Base-by-base conservation (phyloP, 1,140 invertebrate genomes). In the Drosophila eugracilis region DNA sequence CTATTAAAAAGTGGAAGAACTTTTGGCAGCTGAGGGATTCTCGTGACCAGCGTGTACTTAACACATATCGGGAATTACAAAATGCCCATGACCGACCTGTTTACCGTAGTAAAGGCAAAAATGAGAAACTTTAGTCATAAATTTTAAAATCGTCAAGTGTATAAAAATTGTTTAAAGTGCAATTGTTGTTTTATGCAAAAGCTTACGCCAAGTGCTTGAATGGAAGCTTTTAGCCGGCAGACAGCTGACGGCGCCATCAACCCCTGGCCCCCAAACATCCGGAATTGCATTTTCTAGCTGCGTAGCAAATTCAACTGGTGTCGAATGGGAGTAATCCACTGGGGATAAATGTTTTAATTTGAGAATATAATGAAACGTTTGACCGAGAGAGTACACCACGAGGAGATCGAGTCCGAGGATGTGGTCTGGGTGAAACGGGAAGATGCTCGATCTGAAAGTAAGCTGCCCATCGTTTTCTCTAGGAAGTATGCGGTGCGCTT, bases 401-500 rank as follows among this genome's bases (percentile, higher is more conserved):
- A 45, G 39, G 70, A 52, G 10, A 69, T 63, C 28, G 47, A 78
- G 28, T 21, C 48, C 21, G 67, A 83, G 17, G 72, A 84, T 24
- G 57, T 62, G 39, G 67, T 83, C 6, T 83, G 81, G 81, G 49
- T 84, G 9, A 81, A 54, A 39, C 34, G 66, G 19, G 73, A 57
- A 32, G 76, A 65, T 15, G n/a, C 44, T 21, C 19, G 24, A 9
- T 17, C 32, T 14, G 19, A 22, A 9, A 58, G 55, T 47, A 90
- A 91, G 50, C 88, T 94, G 92, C 96, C 96, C 5, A 94, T 97
- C 60, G 93, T 97, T 1, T 97, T 97, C 90, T 92, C 94, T 54
- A 90, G 94, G 24, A 93, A 95, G 52, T 98, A 98, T 91, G 96
- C 97, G 92, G 96, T 98, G 57, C 93, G 93, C n/a, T 96, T 97